Conservation (phyloP, 1,140 invertebrate genomes). For the Nephila pilipes region DNA sequence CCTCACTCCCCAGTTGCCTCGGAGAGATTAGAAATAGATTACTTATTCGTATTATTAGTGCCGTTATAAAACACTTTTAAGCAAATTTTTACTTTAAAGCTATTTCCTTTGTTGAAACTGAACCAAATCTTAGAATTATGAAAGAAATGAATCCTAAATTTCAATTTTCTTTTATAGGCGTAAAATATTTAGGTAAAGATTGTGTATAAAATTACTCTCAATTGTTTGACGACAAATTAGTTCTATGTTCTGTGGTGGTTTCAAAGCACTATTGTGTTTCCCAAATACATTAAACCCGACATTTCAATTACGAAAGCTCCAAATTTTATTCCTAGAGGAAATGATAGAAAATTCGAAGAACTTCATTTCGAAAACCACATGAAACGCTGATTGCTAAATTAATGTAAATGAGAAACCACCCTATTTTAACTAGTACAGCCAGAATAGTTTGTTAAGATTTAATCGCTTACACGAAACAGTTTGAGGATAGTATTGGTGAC, state of each 20-base stretch:
- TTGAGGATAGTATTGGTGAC: neutral
- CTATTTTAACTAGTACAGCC: neutral
- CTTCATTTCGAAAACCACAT: neutral
- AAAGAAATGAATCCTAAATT: no score
- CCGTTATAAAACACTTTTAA: no score
- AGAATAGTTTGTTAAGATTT: neutral
- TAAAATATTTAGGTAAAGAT: no score
- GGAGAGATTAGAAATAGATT: no score
- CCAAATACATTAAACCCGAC: neutral
- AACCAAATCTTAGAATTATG: no score
- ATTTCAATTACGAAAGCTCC: neutral
- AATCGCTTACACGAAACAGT: neutral
- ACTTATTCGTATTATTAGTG: no score
- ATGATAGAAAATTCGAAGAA: neutral
- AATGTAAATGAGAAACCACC: slow-evolving; percentile 6
- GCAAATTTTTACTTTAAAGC: no score
- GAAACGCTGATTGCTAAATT: neutral
- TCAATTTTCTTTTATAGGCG: no score
- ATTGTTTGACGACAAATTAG: neutral
- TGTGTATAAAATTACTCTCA: no score
- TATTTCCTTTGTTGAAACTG: no score
- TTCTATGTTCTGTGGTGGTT: neutral
- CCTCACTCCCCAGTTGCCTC: no score
- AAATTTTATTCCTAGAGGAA: neutral
- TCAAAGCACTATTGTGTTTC: neutral